Evolutionary conservation across 2,113 vertebrate species (phyloP).

Genomic region (Antennarius striatus): DNA sequence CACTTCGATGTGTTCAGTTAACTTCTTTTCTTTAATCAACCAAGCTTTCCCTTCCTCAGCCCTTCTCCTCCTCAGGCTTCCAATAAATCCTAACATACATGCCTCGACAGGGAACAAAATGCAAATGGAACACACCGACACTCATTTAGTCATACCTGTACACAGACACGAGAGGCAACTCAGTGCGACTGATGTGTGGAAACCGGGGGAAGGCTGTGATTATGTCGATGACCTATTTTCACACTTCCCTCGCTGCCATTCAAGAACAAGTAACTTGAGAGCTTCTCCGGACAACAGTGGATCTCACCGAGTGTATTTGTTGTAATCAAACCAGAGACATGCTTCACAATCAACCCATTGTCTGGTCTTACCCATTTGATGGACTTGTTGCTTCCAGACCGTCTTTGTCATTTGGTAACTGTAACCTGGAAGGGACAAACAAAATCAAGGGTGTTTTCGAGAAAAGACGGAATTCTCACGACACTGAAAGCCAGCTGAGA

Average conservation of each 20-base stretch:
- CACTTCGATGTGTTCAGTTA: background rate
- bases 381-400: slow-evolving; percentile 44
- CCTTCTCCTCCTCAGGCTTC: background rate
- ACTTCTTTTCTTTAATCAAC: background rate
- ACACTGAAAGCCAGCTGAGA: slow-evolving; percentile 48
- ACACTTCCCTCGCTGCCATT: slow-evolving; percentile 6
- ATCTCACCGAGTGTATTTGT: background rate
- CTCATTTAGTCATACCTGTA: background rate
- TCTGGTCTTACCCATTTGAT: slow-evolving; percentile 61
- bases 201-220: slow-evolving; percentile 11
- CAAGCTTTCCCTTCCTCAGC: background rate
- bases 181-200: slow-evolving; percentile 28
- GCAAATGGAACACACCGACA: background rate
- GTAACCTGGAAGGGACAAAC: slow-evolving; percentile 70
- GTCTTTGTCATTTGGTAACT: slow-evolving; percentile 59
- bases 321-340: background rate
- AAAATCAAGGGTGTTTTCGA: slow-evolving; percentile 46
- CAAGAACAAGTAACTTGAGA: background rate
- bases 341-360: background rate
- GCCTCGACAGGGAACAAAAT: slow-evolving; percentile 11
- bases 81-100: background rate
- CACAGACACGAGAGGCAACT: background rate
- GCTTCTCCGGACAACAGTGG: background rate
- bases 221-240: no score
- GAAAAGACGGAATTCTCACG: slow-evolving; percentile 29